These are phyloP conservation scores for Blastobasis adustella DNA, from an alignment of 2,888 invertebrate genomes.

Conservation along the genomic window DNA sequence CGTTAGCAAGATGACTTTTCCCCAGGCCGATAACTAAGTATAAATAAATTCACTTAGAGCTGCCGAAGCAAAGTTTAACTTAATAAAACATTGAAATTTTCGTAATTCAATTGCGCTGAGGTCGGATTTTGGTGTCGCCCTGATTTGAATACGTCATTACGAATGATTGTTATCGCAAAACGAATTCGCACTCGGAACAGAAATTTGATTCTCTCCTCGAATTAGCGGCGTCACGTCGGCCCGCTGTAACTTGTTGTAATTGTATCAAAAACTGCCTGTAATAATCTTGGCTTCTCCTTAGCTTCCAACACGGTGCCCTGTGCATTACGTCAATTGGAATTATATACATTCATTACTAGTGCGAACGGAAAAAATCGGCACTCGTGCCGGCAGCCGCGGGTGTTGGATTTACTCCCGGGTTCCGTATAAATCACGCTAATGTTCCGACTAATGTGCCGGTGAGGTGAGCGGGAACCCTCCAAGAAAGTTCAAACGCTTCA, in stretches of 20 bases:
- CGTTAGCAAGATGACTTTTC: constrained; percentile 72
- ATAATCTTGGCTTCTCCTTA: too few relatives aligned
- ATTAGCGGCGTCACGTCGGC: too few relatives aligned
- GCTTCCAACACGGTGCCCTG: too few relatives aligned
- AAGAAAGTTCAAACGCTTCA: too few relatives aligned
- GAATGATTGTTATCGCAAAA: constrained; percentile 34
- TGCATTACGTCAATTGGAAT: too few relatives aligned
- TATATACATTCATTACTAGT: too few relatives aligned
- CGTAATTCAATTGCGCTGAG: constrained; percentile 64
- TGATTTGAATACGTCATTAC: constrained; percentile 69
- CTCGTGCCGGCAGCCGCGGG: constrained; percentile 38
- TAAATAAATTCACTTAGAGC: constrained; percentile 72
- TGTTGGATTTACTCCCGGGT: constrained; percentile 48
- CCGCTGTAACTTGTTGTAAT: too few relatives aligned
- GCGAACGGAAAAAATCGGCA: constrained; percentile 37
- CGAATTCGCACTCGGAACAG: constrained; percentile 15
- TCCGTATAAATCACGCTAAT: constrained; percentile 58
- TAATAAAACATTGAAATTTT: constrained; percentile 72
- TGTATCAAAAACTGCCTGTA: too few relatives aligned
- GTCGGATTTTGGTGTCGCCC: constrained; percentile 49
- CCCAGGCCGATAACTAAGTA: constrained; percentile 70
- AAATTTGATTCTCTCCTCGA: not conserved
- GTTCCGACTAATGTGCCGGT: constrained; percentile 47
- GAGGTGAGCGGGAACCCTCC: constrained; percentile 26
- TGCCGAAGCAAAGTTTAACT: constrained; percentile 72